Evolutionary conservation across 2,113 vertebrate species (phyloP).

Genomic region (Calonectris borealis): DNA sequence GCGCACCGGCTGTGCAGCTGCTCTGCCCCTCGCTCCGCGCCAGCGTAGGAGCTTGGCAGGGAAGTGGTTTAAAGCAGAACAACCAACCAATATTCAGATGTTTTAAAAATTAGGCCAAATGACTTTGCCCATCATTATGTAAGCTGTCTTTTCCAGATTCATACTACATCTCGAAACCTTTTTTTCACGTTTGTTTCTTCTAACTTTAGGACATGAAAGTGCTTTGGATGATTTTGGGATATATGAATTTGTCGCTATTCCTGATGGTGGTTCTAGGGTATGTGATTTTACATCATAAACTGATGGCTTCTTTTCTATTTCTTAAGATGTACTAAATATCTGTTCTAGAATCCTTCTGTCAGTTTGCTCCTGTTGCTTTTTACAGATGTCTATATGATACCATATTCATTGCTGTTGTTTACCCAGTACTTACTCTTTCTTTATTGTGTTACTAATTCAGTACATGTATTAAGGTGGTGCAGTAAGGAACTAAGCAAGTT

Average conservation of each 20-base stretch:
- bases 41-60: not conserved
- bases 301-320: not conserved
- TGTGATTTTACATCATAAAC: slow-evolving; percentile 22
- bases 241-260: slow-evolving; percentile 93
- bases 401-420: not conserved
- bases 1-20: not conserved
- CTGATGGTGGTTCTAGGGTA: slow-evolving; percentile 84
- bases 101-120: not conserved
- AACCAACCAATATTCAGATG: accelerated
- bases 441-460: not conserved
- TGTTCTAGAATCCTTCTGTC: not conserved
- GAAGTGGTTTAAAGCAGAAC: not conserved
- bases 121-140: not conserved
- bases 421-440: not conserved
- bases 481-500: not conserved
- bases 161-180: not conserved
- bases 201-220: slow-evolving; percentile 87
- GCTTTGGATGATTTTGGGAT: slow-evolving; percentile 94
- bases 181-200: not conserved
- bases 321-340: not conserved
- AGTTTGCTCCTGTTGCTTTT: not conserved
- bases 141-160: not conserved
- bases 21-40: not conserved
- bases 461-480: not conserved
- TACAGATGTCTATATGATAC: not conserved